Percentiles rank a stretch among this genome's conserved stretches.
phyloP scores from a whole-genome alignment of 2,113 vertebrate genomes.

The Theristicus caerulescens region DNA sequence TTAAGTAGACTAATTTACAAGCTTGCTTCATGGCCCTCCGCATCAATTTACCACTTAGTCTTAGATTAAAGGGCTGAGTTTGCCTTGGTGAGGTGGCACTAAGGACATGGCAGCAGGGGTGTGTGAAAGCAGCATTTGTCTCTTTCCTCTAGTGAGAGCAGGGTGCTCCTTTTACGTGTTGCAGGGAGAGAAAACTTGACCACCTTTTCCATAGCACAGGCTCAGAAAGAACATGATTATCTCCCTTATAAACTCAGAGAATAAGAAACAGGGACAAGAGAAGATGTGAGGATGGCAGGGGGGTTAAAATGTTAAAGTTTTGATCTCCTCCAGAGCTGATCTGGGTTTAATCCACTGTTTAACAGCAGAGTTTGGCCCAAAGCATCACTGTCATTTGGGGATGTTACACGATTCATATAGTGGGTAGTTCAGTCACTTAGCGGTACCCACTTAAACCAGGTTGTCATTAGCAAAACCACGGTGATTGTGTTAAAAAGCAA shows the following conservation, averaged over 20 bases:
- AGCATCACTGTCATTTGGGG: neutral
- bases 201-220: neutral
- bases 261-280: neutral
- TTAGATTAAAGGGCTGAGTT: neutral
- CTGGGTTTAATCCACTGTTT: neutral
- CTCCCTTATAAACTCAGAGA: neutral
- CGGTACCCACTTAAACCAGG: neutral
- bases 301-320: neutral
- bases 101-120: neutral
- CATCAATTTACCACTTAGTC: neutral
- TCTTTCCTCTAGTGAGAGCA: neutral
- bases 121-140: neutral
- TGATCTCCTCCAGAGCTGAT: neutral
- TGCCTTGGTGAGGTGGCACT: neutral
- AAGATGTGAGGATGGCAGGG: neutral
- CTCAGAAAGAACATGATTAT: rapidly evolving
- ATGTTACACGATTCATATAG: rapidly evolving
- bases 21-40: neutral
- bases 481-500: neutral
- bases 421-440: neutral
- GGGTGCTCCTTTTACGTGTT: rapidly evolving
- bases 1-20: neutral
- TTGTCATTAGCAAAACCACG: neutral
- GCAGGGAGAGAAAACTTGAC: neutral
- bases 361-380: neutral